Conservation (phyloP, 2,888 invertebrate species). For the Megaustenia siamemsis region DNA sequence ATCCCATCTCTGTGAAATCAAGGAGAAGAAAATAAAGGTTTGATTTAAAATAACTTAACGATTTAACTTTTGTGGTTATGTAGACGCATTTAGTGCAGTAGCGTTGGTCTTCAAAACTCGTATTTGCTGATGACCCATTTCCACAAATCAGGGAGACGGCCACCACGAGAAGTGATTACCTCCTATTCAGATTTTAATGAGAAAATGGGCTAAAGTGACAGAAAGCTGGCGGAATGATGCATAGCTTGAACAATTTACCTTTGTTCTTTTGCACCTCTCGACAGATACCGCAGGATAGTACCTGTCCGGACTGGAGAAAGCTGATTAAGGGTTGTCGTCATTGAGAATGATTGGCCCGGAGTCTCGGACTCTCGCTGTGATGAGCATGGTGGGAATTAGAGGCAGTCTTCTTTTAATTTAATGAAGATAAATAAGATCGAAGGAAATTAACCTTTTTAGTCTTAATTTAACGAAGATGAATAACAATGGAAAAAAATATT, state of each 20-base stretch:
- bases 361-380: not conserved
- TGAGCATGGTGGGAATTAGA: too few relatives aligned
- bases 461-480: too few relatives aligned
- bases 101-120: too few relatives aligned
- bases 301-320: not conserved
- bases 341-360: not conserved
- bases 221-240: not conserved
- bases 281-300: not conserved
- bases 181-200: slow-evolving; percentile 31
- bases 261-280: slow-evolving; percentile 23
- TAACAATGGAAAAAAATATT: too few relatives aligned
- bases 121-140: not conserved
- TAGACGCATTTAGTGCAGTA: too few relatives aligned
- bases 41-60: too few relatives aligned
- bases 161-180: not conserved
- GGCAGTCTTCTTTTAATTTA: too few relatives aligned
- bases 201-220: slow-evolving; percentile 37
- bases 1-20: too few relatives aligned
- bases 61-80: too few relatives aligned
- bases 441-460: too few relatives aligned
- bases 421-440: too few relatives aligned
- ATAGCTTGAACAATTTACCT: slow-evolving; percentile 13
- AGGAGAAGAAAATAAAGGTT: too few relatives aligned
- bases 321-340: not conserved
- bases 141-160: not conserved